Percentiles rank a stretch among this genome's conserved stretches.
Evolutionary conservation across 2,888 invertebrate genomes (phyloP).

Genomic region (Melieria picta): DNA sequence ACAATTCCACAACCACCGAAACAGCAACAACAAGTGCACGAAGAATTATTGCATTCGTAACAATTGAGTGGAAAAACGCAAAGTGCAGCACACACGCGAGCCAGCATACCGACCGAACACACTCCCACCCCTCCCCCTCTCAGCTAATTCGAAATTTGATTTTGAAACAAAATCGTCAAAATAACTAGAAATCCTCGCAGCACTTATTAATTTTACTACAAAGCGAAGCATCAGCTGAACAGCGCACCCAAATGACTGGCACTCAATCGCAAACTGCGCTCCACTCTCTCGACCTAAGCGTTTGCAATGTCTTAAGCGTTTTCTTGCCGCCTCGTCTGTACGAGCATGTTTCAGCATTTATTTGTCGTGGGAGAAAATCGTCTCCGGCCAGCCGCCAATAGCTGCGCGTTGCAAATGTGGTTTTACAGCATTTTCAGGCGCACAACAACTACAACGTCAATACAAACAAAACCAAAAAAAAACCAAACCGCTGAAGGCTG

Average conservation of each 20-base stretch:
- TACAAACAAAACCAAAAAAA: slow-evolving; percentile 24
- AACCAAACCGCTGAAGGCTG: slow-evolving; percentile 54
- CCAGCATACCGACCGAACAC: too few species aligned
- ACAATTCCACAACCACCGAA: background rate
- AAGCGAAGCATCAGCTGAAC: too few species aligned
- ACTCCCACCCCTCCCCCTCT: too few species aligned
- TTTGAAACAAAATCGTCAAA: too few species aligned
- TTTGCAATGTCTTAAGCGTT: too few species aligned
- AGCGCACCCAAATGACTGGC: too few species aligned
- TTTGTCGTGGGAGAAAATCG: slow-evolving; percentile 5
- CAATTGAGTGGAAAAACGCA: slow-evolving; percentile 27
- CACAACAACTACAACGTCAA: slow-evolving; percentile 31
- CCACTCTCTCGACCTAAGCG: too few species aligned
- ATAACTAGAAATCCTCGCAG: too few species aligned
- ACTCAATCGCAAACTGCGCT: too few species aligned
- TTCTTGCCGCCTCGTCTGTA: too few species aligned
- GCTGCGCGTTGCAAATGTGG: slow-evolving; percentile 24
- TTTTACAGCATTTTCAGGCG: slow-evolving; percentile 19
- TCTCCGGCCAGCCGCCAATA: background rate
- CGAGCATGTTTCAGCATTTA: background rate
- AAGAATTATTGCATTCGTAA: slow-evolving; percentile 21
- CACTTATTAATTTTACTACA: too few species aligned
- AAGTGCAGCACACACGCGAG: slow-evolving; percentile 23
- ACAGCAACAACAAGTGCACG: background rate
- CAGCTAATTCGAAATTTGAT: too few species aligned